phyloP scores from a whole-genome alignment of 2,113 vertebrate species.

The Scomber scombrus region DNA sequence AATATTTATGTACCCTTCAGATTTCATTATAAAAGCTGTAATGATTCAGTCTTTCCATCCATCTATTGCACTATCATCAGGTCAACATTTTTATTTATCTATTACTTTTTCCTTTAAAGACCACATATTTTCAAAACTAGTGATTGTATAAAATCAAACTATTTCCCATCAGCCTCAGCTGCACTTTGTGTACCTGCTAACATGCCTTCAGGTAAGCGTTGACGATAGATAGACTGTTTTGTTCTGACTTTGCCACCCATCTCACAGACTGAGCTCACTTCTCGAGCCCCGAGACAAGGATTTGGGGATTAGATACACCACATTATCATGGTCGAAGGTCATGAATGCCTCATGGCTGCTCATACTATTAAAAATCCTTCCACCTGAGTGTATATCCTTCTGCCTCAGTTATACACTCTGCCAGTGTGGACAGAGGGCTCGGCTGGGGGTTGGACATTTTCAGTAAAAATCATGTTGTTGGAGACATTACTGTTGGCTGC shows the following conservation, averaged over 20 bases:
- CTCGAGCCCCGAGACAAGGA: conserved; percentile 32
- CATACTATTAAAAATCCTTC: conserved; percentile 49
- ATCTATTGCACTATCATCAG: too few species aligned
- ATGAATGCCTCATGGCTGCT: conserved; percentile 41
- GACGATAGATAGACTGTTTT: too few species aligned
- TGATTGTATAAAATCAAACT: too few species aligned
- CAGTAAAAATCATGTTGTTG: conserved; percentile 31
- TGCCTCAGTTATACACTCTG: conserved; percentile 4
- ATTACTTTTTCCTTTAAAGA: too few species aligned
- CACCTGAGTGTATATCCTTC: conserved; percentile 24
- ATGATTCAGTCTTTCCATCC: too few species aligned
- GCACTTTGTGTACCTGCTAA: too few species aligned
- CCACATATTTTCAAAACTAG: too few species aligned
- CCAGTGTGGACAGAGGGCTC: background rate
- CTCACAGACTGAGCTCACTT: conserved; percentile 8
- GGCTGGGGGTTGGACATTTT: conserved; percentile 21
- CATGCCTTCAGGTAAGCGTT: too few species aligned
- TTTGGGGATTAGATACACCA: conserved; percentile 62
- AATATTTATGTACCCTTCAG: too few species aligned
- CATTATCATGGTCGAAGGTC: conserved; percentile 53
- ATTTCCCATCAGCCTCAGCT: too few species aligned
- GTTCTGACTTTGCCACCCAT: background rate
- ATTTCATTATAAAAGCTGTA: too few species aligned
- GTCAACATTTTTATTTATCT: too few species aligned
- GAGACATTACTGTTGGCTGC: conserved; percentile 42